Evolutionary conservation across 2,113 vertebrate genomes (phyloP).

Genomic region (Tauraco erythrolophus): DNA sequence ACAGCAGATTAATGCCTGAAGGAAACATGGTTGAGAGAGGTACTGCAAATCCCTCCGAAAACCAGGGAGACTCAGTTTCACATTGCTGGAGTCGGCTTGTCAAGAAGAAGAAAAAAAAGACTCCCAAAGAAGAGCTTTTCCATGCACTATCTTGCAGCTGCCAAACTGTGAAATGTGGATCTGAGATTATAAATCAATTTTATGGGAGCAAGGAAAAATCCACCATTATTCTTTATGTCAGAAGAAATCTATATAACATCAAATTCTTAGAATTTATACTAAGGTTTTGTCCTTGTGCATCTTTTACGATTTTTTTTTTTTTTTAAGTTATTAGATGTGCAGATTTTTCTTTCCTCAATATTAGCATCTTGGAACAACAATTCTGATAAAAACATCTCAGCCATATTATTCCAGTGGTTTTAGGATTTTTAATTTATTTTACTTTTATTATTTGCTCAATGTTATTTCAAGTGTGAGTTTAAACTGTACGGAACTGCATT

Average conservation of each 20-base stretch:
- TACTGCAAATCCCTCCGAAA: background rate
- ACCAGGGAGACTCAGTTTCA: background rate
- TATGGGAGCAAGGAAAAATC: background rate
- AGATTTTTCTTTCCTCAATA: background rate
- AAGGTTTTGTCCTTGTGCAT: background rate
- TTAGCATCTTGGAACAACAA: background rate
- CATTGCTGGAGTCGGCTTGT: background rate
- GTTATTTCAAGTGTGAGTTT: background rate
- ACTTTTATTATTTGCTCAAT: background rate
- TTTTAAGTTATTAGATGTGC: background rate
- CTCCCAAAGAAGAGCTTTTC: background rate
- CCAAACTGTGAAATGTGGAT: background rate
- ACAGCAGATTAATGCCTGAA: background rate
- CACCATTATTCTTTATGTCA: conserved; percentile 6
- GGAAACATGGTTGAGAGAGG: background rate
- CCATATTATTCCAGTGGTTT: background rate
- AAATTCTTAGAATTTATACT: background rate
- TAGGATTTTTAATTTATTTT: background rate
- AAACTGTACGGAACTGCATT: background rate
- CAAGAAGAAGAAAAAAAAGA: background rate
- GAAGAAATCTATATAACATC: background rate
- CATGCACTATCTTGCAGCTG: background rate
- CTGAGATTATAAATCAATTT: conserved; percentile 16
- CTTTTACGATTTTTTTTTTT: background rate
- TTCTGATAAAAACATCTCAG: background rate